Percentiles rank a stretch among this genome's conserved stretches.
phyloP scores from a whole-genome alignment of 1,140 invertebrate species.

The Luehdorfia chinensis region DNA sequence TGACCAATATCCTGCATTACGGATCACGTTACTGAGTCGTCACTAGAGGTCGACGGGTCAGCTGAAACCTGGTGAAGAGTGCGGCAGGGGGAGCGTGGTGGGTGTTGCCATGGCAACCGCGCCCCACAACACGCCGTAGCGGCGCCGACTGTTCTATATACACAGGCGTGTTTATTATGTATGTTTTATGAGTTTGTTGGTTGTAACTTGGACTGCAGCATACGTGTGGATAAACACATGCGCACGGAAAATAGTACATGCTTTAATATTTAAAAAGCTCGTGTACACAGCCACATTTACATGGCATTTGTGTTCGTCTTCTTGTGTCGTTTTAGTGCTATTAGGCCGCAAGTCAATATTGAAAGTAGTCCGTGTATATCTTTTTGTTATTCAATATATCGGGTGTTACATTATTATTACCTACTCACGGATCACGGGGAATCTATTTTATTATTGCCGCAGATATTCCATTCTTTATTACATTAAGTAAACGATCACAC shows the following conservation, averaged over 20 bases:
- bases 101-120: slow-evolving; percentile 56
- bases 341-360: slow-evolving; percentile 1
- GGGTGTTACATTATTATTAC: too few species aligned
- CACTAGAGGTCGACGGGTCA: slow-evolving; percentile 66
- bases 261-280: slow-evolving; percentile 50
- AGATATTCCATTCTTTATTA: too few species aligned
- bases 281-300: slow-evolving; percentile 9
- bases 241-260: slow-evolving; percentile 37
- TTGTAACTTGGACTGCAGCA: slow-evolving; percentile 45
- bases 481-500: too few species aligned
- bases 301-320: slow-evolving; percentile 5
- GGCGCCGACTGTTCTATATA: slow-evolving; percentile 55
- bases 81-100: slow-evolving; percentile 29
- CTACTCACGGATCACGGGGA: too few species aligned
- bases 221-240: slow-evolving; percentile 38
- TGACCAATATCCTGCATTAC: too few species aligned
- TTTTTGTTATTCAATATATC: background rate
- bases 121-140: slow-evolving; percentile 70
- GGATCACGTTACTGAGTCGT: slow-evolving; percentile 33
- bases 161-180: slow-evolving; percentile 43
- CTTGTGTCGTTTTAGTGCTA: slow-evolving; percentile 8
- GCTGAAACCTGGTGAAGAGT: slow-evolving; percentile 36
- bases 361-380: background rate
- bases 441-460: too few species aligned
- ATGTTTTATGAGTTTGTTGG: slow-evolving; percentile 65